Base-by-base conservation (phyloP, 1,140 invertebrate species). In the Trichonephila clavata region DNA sequence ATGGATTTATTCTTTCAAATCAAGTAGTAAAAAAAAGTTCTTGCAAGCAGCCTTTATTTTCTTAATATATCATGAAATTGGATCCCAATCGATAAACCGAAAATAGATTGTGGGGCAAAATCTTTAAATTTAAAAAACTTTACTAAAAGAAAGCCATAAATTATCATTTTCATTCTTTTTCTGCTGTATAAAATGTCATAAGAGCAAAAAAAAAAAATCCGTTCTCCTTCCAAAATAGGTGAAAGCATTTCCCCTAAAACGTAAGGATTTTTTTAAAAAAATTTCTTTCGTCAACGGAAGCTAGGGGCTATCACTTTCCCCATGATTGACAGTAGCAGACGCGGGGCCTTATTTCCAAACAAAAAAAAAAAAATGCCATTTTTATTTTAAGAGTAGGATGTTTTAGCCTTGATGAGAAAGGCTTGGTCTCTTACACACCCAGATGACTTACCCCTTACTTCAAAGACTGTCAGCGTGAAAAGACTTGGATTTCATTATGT, bases 271-370 rank as follows among this genome's bases (percentile, higher is more conserved):
- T 27, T 39, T 39, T 39, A 39, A 77, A 77, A 71, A 27, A 71
- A 32, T 18, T 77, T 32, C 16, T 77, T 39, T 77, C 71, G 71
- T 39, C 27, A 27, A 77, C 71, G 71, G 71, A 77, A 77, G 27
- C 71, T 77, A 39, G 16, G 27, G 27, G 3, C 71, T 77, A 77
- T 77, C 71, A 77, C 27, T 77, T 77, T 77, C 27, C 27, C 27
- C 2, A 27, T 77, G 71, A 77, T 13, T 77, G 71, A 77, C 71
- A 77, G 71, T 77, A 77, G 71, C 71, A 77, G 71, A 16, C 71
- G 71, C 5, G 32, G 27, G 24, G 16, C 7, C 27, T 16, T 77
- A 20, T 14, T 77, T 32, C 71, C 14, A 39, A 39, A 4, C 32
- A 39, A 39, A 39, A 3, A 39, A 39, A 39, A 16, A 27, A 77